A percentile compares a stretch with the other conserved stretches of the same genome.
Evolutionary conservation across 2,113 vertebrate genomes (phyloP).

Genomic region (Phasianus colchicus): DNA sequence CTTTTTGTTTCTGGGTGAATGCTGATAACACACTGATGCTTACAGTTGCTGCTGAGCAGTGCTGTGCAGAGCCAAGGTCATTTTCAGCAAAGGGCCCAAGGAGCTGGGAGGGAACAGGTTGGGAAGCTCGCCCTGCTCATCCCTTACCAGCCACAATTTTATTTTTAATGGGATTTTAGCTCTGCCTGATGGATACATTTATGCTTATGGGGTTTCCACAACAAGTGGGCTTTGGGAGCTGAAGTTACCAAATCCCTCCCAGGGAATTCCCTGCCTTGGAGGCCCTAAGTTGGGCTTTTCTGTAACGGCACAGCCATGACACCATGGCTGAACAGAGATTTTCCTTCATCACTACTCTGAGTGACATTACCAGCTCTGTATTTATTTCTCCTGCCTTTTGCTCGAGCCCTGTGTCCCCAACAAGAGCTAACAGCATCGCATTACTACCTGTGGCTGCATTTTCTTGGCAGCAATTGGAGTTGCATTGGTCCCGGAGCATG

Average conservation of each 20-base stretch:
- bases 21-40: no score
- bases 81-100: no score
- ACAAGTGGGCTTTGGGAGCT: fast-evolving
- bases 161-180: not conserved
- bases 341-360: not conserved
- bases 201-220: fast-evolving
- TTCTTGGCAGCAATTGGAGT: constrained; percentile 89
- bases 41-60: no score
- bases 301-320: not conserved
- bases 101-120: not conserved
- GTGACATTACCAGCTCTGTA: not conserved
- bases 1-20: no score
- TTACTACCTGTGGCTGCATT: constrained; percentile 89
- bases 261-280: not conserved
- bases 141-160: not conserved
- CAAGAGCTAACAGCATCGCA: constrained; percentile 20
- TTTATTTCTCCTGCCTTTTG: not conserved
- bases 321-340: not conserved
- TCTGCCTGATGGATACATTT: not conserved
- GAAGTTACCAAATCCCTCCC: not conserved
- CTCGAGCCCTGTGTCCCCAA: constrained; percentile 33
- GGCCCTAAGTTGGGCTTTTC: not conserved
- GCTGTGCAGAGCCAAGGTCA: no score
- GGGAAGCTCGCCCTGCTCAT: not conserved
- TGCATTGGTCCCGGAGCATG: constrained; percentile 90